These are phyloP conservation scores for Timandra comae DNA, from an alignment of 2,888 invertebrate species.

Conservation along the genomic window DNA sequence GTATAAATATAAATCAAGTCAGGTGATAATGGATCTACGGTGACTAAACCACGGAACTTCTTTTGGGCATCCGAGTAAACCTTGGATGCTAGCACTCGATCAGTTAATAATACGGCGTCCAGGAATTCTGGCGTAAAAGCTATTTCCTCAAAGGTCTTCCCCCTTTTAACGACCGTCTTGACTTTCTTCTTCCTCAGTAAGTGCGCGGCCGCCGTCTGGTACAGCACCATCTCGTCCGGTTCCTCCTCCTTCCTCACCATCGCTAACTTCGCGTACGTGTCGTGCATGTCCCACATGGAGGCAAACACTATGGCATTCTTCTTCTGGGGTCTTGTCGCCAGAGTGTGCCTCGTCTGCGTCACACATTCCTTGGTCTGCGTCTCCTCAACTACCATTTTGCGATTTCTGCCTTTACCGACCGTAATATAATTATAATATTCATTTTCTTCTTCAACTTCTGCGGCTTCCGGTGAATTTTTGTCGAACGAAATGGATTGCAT, in stretches of 20 bases:
- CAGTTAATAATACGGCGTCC: constrained; percentile 80
- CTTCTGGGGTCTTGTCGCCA: constrained; percentile 71
- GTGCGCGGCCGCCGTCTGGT: constrained; percentile 50
- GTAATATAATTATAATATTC: constrained; percentile 81
- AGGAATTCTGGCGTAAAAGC: constrained; percentile 62
- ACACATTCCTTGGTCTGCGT: constrained; percentile 81
- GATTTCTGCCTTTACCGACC: constrained; percentile 79
- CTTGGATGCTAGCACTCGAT: constrained; percentile 84
- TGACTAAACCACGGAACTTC: constrained; percentile 80
- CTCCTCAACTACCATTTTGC: constrained; percentile 81
- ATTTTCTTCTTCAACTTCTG: constrained; percentile 78
- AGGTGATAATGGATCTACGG: constrained; percentile 78
- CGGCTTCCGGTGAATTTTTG: constrained; percentile 76
- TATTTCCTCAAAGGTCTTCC: constrained; percentile 46
- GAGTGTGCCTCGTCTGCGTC: constrained; percentile 80
- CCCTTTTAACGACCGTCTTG: constrained; percentile 19
- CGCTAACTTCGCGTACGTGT: constrained; percentile 77
- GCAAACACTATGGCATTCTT: constrained; percentile 80
- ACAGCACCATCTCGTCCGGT: constrained; percentile 67
- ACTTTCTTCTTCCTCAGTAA: constrained; percentile 47
- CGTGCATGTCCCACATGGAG: constrained; percentile 87
- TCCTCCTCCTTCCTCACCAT: constrained; percentile 35
- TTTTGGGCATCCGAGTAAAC: constrained; percentile 81
- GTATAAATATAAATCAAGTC: constrained; percentile 81
- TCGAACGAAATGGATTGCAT: constrained; percentile 79